A percentile compares a stretch with the other conserved stretches of the same genome.
Evolutionary conservation across 2,797 vertebrate genomes (phyloP).

Genomic region (Pangasius larnaudii): DNA sequence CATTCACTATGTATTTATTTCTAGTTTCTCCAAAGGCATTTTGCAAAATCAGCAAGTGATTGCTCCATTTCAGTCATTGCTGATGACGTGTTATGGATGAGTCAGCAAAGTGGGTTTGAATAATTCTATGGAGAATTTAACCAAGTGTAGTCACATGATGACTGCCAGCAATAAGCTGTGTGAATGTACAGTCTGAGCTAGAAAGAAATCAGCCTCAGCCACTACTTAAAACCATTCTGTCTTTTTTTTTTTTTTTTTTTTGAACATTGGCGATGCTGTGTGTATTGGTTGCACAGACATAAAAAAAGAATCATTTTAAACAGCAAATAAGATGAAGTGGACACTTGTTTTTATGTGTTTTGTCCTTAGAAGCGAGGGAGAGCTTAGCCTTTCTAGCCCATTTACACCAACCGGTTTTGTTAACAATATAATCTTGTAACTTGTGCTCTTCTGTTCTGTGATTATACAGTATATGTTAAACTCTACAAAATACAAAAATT

Average conservation of each 20-base stretch:
- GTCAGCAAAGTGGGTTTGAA: not conserved
- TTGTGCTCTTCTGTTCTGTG: not conserved
- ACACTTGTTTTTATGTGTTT: not conserved
- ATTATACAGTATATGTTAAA: not conserved
- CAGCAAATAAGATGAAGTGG: not conserved
- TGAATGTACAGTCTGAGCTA: not conserved
- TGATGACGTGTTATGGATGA: not conserved
- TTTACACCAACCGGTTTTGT: not conserved
- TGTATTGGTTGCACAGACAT: not conserved
- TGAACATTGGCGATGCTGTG: not conserved
- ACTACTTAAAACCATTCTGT: not conserved
- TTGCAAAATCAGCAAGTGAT: not conserved
- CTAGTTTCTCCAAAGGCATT: not conserved
- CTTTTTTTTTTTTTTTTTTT: too few relatives aligned
- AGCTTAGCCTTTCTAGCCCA: not conserved
- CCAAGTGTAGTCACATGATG: not conserved
- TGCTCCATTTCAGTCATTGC: not conserved
- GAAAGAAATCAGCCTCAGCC: not conserved
- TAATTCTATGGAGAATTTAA: not conserved
- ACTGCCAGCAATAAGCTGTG: not conserved
- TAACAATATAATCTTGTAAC: too few relatives aligned
- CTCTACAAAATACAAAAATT: not conserved
- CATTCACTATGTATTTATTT: not conserved
- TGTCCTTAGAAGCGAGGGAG: not conserved
- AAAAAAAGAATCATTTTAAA: not conserved